Base-by-base conservation (phyloP, 2,113 vertebrate species). In the Phycodurus eques region DNA sequence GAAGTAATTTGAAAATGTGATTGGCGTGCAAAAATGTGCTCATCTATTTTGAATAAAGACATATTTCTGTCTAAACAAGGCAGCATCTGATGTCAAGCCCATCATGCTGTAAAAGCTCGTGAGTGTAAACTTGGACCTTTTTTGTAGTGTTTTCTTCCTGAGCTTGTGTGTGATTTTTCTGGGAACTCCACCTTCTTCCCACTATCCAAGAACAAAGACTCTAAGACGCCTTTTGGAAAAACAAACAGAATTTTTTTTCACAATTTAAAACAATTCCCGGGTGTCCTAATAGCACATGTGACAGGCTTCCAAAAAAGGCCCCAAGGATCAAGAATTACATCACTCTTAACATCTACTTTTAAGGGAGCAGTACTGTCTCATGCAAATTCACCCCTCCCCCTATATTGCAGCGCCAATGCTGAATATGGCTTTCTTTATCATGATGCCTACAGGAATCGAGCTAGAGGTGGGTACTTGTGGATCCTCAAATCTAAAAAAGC, bases 1-100 rank as follows among this genome's bases (percentile, higher is more conserved):
- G 51, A 74, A 72, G 63, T 27, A 60, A 80, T 77, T 80, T 65
- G 31, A 31, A 73, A 70, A 70, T 65, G 31, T 0, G 12, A 63
- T 10, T 51, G 27, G 17, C 19, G 14, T 63, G 57, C 57, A 67
- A 44, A 60, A 47, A 65, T 63, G 19, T 63, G 35, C 27, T 69
- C 60, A 47, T 75, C 35, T n/a, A 11, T 67, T 51, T 65, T 19
- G 7, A 22, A 42, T 4, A 17, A 14, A 72, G 33, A 54, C 54
- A 57, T 2, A 64, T 20, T 62, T 62, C 19, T 4, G 17, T 63
- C 8, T 62, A 39, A 5, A 39, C 33, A 15, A 62, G 13, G 17
- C 6, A 43, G 12, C 19, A 63, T 19, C 61, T 42, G 61, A 42
- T 63, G 35, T 60, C 22, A 60, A 33, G 11, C 56, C 1, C 39